A percentile compares a stretch with the other conserved stretches of the same genome.
phyloP scores from a whole-genome alignment of 2,888 invertebrate species.

The Lithophane semibrunnea region DNA sequence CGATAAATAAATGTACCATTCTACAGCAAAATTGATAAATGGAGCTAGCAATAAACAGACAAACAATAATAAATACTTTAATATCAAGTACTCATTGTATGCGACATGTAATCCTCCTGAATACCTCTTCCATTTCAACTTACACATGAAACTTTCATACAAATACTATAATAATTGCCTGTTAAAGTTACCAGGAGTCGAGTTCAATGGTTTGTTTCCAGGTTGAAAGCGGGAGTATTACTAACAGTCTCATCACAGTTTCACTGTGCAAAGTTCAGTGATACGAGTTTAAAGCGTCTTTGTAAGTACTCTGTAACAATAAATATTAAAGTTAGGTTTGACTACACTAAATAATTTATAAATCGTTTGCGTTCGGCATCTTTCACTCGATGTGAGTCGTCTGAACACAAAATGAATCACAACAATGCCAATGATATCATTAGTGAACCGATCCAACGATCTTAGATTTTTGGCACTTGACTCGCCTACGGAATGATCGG shows the following conservation, averaged over 20 bases:
- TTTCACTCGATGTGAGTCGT: background rate
- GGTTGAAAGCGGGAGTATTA: background rate
- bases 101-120: constrained; percentile 10
- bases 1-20: too few species aligned
- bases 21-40: background rate
- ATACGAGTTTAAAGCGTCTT: constrained; percentile 14
- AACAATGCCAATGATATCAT: background rate
- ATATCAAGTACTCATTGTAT: background rate
- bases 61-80: background rate
- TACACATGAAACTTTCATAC: constrained; percentile 34
- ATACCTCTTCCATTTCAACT: constrained; percentile 22
- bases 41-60: background rate
- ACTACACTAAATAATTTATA: too few species aligned
- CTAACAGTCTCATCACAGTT: background rate
- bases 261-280: constrained; percentile 2
- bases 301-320: background rate
- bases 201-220: constrained; percentile 32
- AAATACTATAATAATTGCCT: constrained; percentile 40
- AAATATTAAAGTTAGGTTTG: background rate
- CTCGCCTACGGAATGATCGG: background rate
- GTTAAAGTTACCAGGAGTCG: constrained; percentile 28
- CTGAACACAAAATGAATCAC: background rate
- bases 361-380: background rate
- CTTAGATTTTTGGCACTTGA: background rate
- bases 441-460: too few species aligned